Base-by-base conservation (phyloP, 1,140 invertebrate genomes). In the Prorops nasuta region DNA sequence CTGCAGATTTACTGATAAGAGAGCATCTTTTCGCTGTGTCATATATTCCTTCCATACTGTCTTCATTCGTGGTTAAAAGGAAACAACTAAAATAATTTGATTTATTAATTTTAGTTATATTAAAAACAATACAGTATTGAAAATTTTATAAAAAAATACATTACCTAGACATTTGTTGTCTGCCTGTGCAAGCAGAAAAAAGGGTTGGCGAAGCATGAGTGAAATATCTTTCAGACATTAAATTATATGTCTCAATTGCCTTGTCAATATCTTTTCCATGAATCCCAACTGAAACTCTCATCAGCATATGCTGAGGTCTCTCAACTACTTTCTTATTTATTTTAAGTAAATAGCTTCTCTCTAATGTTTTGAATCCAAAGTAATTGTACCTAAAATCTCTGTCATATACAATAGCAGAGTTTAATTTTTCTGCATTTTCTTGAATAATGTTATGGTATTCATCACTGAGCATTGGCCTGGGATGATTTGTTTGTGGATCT, bases 41-140 rank as follows among this genome's bases (percentile, higher is more conserved):
- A 75, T 92, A 98, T 58, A 99, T 98, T n/a, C 97, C 97, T 66
- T 98, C 94, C 67, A 99, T 98, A 54, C 93, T 97, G 73, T 99
- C 98, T 10, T 93, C 90, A 41, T 83, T 84, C 92, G 99, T 98
- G 0, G 95, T 93, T 24, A 99, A 69, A 3, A 99, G 78, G 63
- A 98, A 99, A 76, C 96, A 99, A 43, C 93, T 87, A 63, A 14
- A 78, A 74, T 56, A 52, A 61, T n/a, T 28, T 28, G 24, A 28
- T 28, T 28, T 4, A 28, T 28, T 6, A 28, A 37, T 37, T 44
- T 21, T 10, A 31, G n/a, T 53, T 10, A 43, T 43, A 12, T 45
- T 14, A 34, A 46, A 36, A 54, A 31, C 3, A 34, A 22, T 16
- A 15, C n/a, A n/a, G n/a, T n/a, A n/a, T n/a, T n/a, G 1, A 24